A percentile compares a stretch with the other conserved stretches of the same genome.
phyloP scores from a whole-genome alignment of 2,797 vertebrate species.

The Potorous gilbertii region DNA sequence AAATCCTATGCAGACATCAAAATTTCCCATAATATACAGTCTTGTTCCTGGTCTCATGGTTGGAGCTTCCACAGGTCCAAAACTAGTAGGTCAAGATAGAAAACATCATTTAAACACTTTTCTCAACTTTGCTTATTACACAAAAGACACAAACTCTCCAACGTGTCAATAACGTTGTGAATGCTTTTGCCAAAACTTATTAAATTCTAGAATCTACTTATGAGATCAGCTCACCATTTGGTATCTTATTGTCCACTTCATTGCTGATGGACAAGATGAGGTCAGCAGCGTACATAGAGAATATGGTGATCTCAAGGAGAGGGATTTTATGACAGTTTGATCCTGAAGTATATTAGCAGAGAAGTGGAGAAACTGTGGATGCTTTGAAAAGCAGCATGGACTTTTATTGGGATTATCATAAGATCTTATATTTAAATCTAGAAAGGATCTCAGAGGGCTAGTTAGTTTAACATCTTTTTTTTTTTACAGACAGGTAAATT shows the following conservation, averaged over 20 bases:
- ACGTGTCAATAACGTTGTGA: neutral
- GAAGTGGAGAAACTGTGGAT: neutral
- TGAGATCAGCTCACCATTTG: neutral
- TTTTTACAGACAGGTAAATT: neutral
- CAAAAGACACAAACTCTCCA: neutral
- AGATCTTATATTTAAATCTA: neutral
- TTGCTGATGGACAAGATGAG: constrained; percentile 22
- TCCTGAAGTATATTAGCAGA: constrained; percentile 22
- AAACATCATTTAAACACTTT: constrained; percentile 54
- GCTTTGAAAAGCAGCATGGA: neutral
- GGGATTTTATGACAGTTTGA: neutral
- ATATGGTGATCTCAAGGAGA: neutral
- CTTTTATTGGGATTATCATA: constrained; percentile 5
- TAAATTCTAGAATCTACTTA: constrained; percentile 24
- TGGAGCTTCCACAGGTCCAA: constrained; percentile 54
- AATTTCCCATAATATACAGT: constrained; percentile 47
- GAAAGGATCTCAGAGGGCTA: neutral
- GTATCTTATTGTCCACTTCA: constrained; percentile 36
- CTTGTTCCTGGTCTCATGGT: constrained; percentile 21
- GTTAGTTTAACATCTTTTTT: neutral
- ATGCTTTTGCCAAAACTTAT: constrained; percentile 21
- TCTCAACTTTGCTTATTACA: constrained; percentile 28
- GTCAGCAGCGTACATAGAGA: neutral
- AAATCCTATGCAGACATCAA: constrained; percentile 33
- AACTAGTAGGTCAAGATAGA: constrained; percentile 39